Evolutionary conservation across 2,797 vertebrate genomes (phyloP), one percentile per base, ranked within the genome.

Genomic region (Bradypus variegatus): DNA sequence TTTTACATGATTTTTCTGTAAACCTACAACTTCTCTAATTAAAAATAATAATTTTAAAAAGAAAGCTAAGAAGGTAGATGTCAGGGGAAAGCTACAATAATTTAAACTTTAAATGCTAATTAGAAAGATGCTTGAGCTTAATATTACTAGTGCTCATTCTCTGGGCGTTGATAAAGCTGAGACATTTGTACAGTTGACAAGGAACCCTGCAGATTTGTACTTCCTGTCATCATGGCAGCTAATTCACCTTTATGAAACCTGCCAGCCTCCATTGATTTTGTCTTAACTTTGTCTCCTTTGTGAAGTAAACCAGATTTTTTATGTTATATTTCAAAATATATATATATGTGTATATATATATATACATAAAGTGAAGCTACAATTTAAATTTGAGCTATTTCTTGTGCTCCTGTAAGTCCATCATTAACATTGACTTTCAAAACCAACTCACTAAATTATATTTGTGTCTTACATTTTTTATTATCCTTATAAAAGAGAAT

Each of bases 401-500:
- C 64, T 93, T 88, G 86, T 77, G 38, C 15, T 48, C 21, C 11
- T 19, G 79, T 41, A 85, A 81, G 29, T 73, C 36, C 11, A 53
- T 60, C 31, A 48, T 38, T 91, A 62, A 64, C 25, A 86, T 81
- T 87, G 31, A 64, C 58, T 93, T 94, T 90, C 27, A 84, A 80
- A 94, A 85, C 88, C 45, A 91, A 77, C 36, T 91, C 33, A 41
- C n/a, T 72, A 86, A 73, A 78, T 91, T 89, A 70, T n/a, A n/a
- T n/a, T n/a, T n/a, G n/a, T n/a, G n/a, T 86, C 86, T 70, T 29
- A 18, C 91, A 38, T 86, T 82, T 29, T 82, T 29, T 84, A 78
- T 91, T 91, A 29, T 75, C 19, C n/a, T 77, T 60, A 69, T 33
- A 72, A 90, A 90, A 80, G 36, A 82, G 1, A 69, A 77, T 25